Evolutionary conservation across 1,140 invertebrate genomes (phyloP).

Genomic region (Tyrophagus putrescentiae): DNA sequence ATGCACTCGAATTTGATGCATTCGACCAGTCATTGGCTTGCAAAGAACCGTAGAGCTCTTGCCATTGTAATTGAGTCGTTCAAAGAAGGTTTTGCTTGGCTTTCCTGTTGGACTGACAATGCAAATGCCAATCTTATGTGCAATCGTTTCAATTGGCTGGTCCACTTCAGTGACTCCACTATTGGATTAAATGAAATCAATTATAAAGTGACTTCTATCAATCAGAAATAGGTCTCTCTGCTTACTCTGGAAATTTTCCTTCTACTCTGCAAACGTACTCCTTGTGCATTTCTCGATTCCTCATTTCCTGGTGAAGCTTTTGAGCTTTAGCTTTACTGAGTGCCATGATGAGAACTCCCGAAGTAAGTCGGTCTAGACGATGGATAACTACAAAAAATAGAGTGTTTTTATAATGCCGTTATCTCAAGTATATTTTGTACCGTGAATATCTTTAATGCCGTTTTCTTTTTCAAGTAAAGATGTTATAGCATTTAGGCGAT

Average conservation of each 20-base stretch:
- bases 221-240: too few relatives aligned
- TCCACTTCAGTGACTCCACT: constrained; percentile 57
- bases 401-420: background rate
- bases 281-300: constrained; percentile 76
- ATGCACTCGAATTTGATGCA: constrained; percentile 98
- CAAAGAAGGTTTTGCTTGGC: constrained; percentile 73
- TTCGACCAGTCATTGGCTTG: constrained; percentile 77
- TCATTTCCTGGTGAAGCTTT: constrained; percentile 84
- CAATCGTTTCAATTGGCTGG: constrained; percentile 82
- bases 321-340: constrained; percentile 76
- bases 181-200: constrained; percentile 40
- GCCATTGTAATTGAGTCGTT: constrained; percentile 63
- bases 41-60: constrained; percentile 83
- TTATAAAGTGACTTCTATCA: constrained; percentile 16
- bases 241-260: constrained; percentile 88
- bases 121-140: constrained; percentile 87
- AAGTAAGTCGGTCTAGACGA: constrained; percentile 44
- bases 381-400: constrained; percentile 34
- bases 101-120: constrained; percentile 72
- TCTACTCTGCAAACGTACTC: constrained; percentile 94
- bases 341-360: constrained; percentile 73
- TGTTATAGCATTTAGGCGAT: constrained; percentile 86
- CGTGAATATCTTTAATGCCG: constrained; percentile 78
- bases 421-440: constrained; percentile 36
- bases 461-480: constrained; percentile 93